Base-by-base conservation (phyloP, 2,888 invertebrate species). In the Dryobota labecula region DNA sequence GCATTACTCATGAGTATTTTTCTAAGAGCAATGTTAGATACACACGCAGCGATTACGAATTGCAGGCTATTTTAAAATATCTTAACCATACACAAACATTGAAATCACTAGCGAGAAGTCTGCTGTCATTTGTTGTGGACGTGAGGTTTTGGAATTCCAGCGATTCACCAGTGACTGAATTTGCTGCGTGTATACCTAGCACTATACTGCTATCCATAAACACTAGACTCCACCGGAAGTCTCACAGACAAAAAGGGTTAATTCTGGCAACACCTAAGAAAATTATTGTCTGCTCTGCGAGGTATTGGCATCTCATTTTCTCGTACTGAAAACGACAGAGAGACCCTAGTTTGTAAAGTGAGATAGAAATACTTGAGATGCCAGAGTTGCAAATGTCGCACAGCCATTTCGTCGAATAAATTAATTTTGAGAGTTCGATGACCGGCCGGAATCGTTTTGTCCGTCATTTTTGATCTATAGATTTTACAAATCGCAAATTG, bases 401-500 rank as follows among this genome's bases (percentile, higher is more conserved):
- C 63, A 58, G 65, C 64, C 58, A 75, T 67, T 80, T 74, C 73
- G 53, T 75, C 63, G 76, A 74, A 78, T 82, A 87, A 76, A 85
- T 80, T 78, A 85, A 74, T 86, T 86, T 85, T 84, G 81, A 76
- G 85, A 87, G 90, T 90, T 90, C 89, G 90, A 89, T 90, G 90
- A 90, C 90, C 88, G 88, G 84, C 89, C 91, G 93, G 93, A 93
- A 93, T 90, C 90, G 73, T 88, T 86, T 89, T 84, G 87, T 88
- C 90, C 91, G 92, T 94, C 93, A 93, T 93, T 92, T 94, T 94
- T 93, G 91, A 91, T 93, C 89, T 90, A 88, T 88, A 91, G 88
- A 88, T 90, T 92, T 90, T 91, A 90, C 83, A 89, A 91, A 88
- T 84, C 81, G 76, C 76, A 73, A 83, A 84, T 82, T 88, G 84